Evolutionary conservation across 2,888 invertebrate genomes (phyloP), one percentile per base, ranked within the genome.

Genomic region (Volucella inflata): DNA sequence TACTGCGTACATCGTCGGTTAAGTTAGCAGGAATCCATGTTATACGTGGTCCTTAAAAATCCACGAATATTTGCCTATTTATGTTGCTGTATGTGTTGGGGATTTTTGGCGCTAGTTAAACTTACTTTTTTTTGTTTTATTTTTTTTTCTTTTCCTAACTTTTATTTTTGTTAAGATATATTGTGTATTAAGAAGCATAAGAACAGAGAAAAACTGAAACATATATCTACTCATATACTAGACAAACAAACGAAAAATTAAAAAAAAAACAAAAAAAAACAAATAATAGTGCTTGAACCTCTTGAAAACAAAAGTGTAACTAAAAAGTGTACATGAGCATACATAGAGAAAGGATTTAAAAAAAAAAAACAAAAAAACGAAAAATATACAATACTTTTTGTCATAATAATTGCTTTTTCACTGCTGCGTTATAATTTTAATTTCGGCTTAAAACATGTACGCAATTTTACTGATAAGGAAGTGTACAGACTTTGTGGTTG

Each of bases 311-410:
- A 68, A 74, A 83, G 72, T 72, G 78, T 62, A 78, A 83, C 62
- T 78, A 82, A 55, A 67, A 77, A 48, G 60, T 67, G 72, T 44
- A 80, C 38, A 74, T 72, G 59, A 77, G 71, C 78, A 72, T 67
- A 53, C 53, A 71, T 70, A 77, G 50, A 55, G 44, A 62, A 64
- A 46, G 72, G 74, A 67, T 78, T 83, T 62, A 50, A 57, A 57
- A 40, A 57, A 50, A 48, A 65, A 21, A 72, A 60, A 77, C n/a
- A 70, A 60, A 36, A 55, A 82, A 82, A 67, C 67, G 67, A 82
- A 83, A 76, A 83, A 83, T 78, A 78, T 83, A 83, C 82, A 80
- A 67, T 67, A 67, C 68, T 74, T 83, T 83, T 83, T 83, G 83
- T 83, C 79, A 83, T 83, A 83, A 53, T 46, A 70, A 68, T 8